Percentiles rank a stretch among this genome's conserved stretches.
Evolutionary conservation across 1,140 invertebrate species (phyloP).

Genomic region (Hermatobates lingyangjiaoensis): DNA sequence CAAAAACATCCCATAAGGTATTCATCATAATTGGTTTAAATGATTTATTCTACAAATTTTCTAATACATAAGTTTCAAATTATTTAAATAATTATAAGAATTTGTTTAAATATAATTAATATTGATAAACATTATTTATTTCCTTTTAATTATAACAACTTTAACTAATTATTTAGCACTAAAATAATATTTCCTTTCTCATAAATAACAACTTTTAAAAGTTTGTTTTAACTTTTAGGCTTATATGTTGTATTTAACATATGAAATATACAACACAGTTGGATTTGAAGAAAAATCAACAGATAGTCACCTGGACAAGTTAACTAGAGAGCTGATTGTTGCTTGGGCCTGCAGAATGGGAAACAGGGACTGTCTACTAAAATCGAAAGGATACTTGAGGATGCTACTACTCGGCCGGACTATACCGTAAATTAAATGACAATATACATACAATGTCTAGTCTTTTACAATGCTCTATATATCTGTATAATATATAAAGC

Average conservation of each 20-base stretch:
- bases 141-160: too few relatives aligned
- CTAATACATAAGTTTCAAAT: too few relatives aligned
- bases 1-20: too few relatives aligned
- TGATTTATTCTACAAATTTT: too few relatives aligned
- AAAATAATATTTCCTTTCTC: too few relatives aligned
- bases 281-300: not conserved
- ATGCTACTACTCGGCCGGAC: not conserved
- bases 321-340: slow-evolving; percentile 1
- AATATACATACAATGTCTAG: not conserved
- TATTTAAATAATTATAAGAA: too few relatives aligned
- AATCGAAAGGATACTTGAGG: not conserved
- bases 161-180: too few relatives aligned
- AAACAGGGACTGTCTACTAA: slow-evolving; percentile 1
- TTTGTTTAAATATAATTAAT: too few relatives aligned
- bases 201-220: too few relatives aligned
- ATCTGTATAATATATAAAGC: not conserved
- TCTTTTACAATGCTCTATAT: not conserved
- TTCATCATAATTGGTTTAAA: too few relatives aligned
- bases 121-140: too few relatives aligned
- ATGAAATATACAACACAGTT: not conserved
- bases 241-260: not conserved
- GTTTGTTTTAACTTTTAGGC: too few relatives aligned
- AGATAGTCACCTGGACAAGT: slow-evolving; percentile 5
- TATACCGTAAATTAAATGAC: not conserved
- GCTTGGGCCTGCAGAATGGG: slow-evolving; percentile 1